Conservation (phyloP, 1,140 invertebrate species). For the Harpegnathos saltator region DNA sequence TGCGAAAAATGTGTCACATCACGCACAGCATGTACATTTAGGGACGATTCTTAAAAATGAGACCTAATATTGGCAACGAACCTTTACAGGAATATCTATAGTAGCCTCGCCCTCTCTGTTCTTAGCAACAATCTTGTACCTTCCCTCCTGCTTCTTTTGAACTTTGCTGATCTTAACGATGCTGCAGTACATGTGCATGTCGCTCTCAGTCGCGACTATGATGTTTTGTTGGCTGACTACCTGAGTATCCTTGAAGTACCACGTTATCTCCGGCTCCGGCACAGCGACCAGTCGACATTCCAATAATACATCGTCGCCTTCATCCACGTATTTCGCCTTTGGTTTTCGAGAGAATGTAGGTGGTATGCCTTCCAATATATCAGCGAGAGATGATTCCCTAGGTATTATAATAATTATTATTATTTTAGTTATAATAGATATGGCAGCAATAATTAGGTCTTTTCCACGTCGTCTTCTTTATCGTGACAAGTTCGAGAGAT, state of each 20-base stretch:
- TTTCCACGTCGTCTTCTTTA: not conserved
- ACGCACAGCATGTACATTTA: not conserved
- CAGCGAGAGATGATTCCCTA: slow-evolving; percentile 95
- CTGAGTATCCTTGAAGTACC: slow-evolving; percentile 92
- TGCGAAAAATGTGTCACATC: slow-evolving; percentile 14
- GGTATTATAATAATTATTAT: slow-evolving; percentile 56
- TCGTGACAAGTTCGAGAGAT: not conserved
- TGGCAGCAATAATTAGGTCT: slow-evolving; percentile 3
- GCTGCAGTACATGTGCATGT: slow-evolving; percentile 96
- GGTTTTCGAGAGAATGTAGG: slow-evolving; percentile 96
- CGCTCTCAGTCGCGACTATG: slow-evolving; percentile 91
- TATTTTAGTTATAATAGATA: slow-evolving; percentile 6
- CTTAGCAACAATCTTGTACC: slow-evolving; percentile 94
- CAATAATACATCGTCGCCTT: slow-evolving; percentile 92
- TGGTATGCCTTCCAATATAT: slow-evolving; percentile 96
- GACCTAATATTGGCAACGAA: slow-evolving; percentile 76
- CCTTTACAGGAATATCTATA: slow-evolving; percentile 93
- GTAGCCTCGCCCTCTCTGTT: slow-evolving; percentile 96
- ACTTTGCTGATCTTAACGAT: slow-evolving; percentile 93
- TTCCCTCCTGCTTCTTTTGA: slow-evolving; percentile 93
- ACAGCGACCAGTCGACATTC: slow-evolving; percentile 95
- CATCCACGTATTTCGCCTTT: slow-evolving; percentile 93
- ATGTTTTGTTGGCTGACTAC: slow-evolving; percentile 89
- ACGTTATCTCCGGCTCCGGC: slow-evolving; percentile 95
- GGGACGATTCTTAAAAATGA: not conserved